Evolutionary conservation across 2,888 invertebrate species (phyloP).

Genomic region (Lepas anatifera): DNA sequence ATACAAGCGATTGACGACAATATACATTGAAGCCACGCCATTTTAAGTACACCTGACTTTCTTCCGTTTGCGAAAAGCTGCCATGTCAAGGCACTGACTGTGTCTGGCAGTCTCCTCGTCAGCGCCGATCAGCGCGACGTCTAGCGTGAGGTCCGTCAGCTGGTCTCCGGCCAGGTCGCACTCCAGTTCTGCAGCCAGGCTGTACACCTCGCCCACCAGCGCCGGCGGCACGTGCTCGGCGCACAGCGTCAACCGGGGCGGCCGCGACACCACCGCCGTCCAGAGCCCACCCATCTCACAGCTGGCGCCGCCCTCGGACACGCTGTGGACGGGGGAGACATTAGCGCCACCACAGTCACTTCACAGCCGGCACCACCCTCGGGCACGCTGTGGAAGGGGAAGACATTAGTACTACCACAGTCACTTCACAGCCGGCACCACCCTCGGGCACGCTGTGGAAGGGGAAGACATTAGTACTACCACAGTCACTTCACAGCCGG

Average conservation of each 20-base stretch:
- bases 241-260: not conserved
- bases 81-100: too few relatives aligned
- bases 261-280: not conserved
- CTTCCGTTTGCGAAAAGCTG: too few relatives aligned
- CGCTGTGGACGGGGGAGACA: not conserved
- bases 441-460: not conserved
- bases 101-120: not conserved
- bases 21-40: too few relatives aligned
- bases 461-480: not conserved
- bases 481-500: not conserved
- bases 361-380: not conserved
- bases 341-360: not conserved
- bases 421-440: not conserved
- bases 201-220: conserved; percentile 1
- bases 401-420: not conserved
- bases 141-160: not conserved
- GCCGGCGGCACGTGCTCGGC: not conserved
- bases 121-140: not conserved
- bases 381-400: not conserved
- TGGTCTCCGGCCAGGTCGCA: not conserved
- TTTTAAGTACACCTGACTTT: too few relatives aligned
- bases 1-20: too few relatives aligned
- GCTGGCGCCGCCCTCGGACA: not conserved
- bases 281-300: not conserved
- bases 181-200: not conserved